phyloP scores from a whole-genome alignment of 2,888 invertebrate genomes.

The Polymixis flavicincta region DNA sequence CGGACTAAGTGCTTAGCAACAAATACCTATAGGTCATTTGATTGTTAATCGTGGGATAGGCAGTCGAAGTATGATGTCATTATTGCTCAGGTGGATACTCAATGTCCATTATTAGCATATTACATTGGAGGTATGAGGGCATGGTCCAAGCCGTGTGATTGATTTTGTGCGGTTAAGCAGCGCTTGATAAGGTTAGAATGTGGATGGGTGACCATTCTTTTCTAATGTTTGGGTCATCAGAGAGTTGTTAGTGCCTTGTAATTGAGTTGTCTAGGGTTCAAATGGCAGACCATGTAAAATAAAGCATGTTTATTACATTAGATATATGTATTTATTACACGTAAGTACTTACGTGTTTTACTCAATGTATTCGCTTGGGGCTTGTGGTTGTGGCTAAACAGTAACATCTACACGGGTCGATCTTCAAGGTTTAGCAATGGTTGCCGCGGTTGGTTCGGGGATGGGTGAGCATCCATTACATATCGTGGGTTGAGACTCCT shows the following conservation, averaged over 20 bases:
- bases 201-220: neutral
- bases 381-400: no score
- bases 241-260: neutral
- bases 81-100: constrained; percentile 17
- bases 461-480: no score
- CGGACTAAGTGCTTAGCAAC: constrained; percentile 11
- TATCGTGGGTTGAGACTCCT: no score
- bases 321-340: no score
- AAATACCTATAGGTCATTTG: constrained; percentile 33
- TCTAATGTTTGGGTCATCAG: neutral
- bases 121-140: neutral
- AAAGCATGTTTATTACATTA: no score
- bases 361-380: no score
- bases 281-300: neutral
- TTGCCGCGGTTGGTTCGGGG: no score
- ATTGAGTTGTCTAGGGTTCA: neutral
- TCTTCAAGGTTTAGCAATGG: no score
- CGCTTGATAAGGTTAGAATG: neutral
- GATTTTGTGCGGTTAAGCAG: neutral
- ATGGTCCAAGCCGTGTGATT: constrained; percentile 1
- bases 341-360: no score
- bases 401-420: no score
- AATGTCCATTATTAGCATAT: constrained; percentile 40
- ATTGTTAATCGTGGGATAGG: constrained; percentile 50
- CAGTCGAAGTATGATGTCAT: constrained; percentile 38